Evolutionary conservation across 2,113 vertebrate species (phyloP), one percentile per base, ranked within the genome.

Genomic region (Lophotis ruficrista): DNA sequence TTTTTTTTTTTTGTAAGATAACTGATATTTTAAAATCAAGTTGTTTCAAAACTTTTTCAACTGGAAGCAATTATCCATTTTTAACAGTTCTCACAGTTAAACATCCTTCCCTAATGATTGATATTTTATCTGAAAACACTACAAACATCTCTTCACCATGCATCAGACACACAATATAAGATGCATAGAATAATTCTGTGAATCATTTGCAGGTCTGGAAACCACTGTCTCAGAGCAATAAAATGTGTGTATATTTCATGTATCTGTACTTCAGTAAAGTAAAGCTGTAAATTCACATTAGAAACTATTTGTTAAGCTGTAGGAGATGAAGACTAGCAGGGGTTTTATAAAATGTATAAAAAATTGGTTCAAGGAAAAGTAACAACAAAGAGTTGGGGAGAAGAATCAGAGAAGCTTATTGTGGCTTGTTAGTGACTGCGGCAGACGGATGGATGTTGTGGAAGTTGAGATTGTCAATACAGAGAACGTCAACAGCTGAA

Each of bases 81-180:
- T 79, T n/a, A 79, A 41, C 47, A 6, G 23, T 50, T 60, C 50
- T 65, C 70, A 28, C 37, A 58, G 83, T 31, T 65, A 47, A 77
- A 19, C 10, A 16, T 23, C 37, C 62, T 19, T 25, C 58, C 47
- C 50, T 69, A 64, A 43, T 0, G 4, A 72, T 10, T 0, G 11
- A 8, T 8, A 2, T 60, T 58, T 66, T 6, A 68, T 35, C 43
- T 69, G 66, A 61, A 88, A 94, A 64, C 47, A 30, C 33, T 22
- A 9, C 16, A 48, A 76, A 31, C 17, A 57, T 50, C 53, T 57
- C 41, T 50, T 69, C 35, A 28, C 24, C 3, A 7, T 30, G 54
- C 21, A 60, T 30, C 56, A 64, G 37, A 38, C n/a, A 62, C 11
- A 33, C 4, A 1, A 10, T 5, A 9, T 6, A 25, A 51, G 35